Base-by-base conservation (phyloP, 2,113 vertebrate species). In the Corvus moneduloides region DNA sequence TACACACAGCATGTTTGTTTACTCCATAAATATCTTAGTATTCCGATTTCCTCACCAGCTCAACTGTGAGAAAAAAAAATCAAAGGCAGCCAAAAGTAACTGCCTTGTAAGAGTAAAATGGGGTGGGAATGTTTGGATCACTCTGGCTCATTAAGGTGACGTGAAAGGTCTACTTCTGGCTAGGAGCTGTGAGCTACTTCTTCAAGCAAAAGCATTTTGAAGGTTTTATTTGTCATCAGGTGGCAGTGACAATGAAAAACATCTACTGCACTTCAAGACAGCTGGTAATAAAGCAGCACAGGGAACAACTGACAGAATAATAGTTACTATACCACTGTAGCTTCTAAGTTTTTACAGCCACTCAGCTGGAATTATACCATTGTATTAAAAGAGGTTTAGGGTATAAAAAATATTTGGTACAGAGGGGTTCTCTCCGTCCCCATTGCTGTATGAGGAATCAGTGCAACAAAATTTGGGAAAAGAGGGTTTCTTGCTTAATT, bases 301-400 rank as follows among this genome's bases (percentile, higher is more conserved):
- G 41, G 32, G 86, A 95, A 87, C 2, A 6, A 78, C 46, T 63
- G 83, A 91, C 90, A 90, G 79, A 93, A 37, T 80, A 94, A 95
- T 75, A 90, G 35, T 91, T 72, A 89, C 35, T 63, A 23, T 56
- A 89, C 71, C 94, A 66, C 37, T 27, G 48, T 14, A 78, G 79
- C 84, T 92, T 88, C 74, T 95, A 74, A 90, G 59, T 44, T 97
- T 97, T 96, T 68, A 96, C 77, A 95, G 88, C 44, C 56, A 94
- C 76, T 92, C 79, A 89, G 86, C 75, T 94, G 69, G 95, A 95
- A 95, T 89, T 79, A 95, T 18, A 77, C 27, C 52, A 67, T 84
- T 82, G 30, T 51, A 93, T 94, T 89, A 81, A 59, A 98, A 93
- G 54, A 43, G 56, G 84, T 56, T 83, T 78, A 86, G 66, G 33